A percentile compares a stretch with the other conserved stretches of the same genome.
These are phyloP conservation scores for Archips xylosteana DNA, from an alignment of 2,888 invertebrate species.

Conservation along the genomic window DNA sequence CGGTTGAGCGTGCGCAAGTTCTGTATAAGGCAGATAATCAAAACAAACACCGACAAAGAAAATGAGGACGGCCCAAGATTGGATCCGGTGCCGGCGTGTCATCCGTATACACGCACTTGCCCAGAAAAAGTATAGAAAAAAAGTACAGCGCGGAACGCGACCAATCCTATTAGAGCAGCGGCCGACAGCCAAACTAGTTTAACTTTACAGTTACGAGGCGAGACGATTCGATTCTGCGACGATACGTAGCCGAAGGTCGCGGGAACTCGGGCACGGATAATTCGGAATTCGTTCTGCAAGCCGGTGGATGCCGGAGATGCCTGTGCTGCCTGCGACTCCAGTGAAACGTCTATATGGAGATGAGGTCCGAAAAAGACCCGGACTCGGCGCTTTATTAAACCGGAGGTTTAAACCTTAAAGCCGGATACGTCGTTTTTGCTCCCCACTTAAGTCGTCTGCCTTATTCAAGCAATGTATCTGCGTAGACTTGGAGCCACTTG, in stretches of 20 bases:
- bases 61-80: constrained; percentile 54
- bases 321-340: constrained; percentile 4
- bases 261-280: constrained; percentile 71
- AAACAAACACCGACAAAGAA: constrained; percentile 48
- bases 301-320: constrained; percentile 30
- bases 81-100: constrained; percentile 49
- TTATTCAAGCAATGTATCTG: background rate
- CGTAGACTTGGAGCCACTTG: background rate
- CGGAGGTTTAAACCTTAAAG: background rate
- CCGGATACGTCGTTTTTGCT: background rate
- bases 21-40: constrained; percentile 40
- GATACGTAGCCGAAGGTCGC: constrained; percentile 76
- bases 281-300: constrained; percentile 70
- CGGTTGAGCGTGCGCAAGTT: constrained; percentile 15
- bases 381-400: background rate
- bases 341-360: constrained; percentile 16
- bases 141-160: constrained; percentile 63
- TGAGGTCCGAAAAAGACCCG: background rate
- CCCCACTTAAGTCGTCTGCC: background rate
- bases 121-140: constrained; percentile 70
- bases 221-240: constrained; percentile 74
- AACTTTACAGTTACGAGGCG: constrained; percentile 72
- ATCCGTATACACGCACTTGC: constrained; percentile 54
- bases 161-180: constrained; percentile 74
- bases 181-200: constrained; percentile 76